Conservation (phyloP, 2,888 invertebrate genomes). For the Dorcus hopei region DNA sequence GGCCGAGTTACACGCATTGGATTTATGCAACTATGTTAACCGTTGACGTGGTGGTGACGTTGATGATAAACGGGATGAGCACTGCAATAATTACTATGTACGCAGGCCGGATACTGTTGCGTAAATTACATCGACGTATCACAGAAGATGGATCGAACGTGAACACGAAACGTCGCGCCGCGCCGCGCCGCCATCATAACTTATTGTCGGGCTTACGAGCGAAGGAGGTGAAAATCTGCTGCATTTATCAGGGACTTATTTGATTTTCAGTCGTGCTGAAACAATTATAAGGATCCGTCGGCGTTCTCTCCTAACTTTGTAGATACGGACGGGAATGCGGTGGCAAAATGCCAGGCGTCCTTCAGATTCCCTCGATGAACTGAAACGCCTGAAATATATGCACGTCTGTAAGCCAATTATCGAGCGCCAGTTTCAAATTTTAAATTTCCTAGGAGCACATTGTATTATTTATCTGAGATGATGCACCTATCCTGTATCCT, state of each 20-base stretch:
- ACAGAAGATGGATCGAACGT: no score
- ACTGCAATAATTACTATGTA: no score
- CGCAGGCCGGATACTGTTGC: no score
- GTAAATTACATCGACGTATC: no score
- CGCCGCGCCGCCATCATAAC: no score
- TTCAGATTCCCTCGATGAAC: not conserved
- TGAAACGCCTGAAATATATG: slow-evolving; percentile 1
- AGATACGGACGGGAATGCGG: not conserved
- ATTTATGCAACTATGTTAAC: no score
- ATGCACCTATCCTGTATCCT: no score
- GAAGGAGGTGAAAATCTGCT: not conserved
- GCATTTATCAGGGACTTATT: slow-evolving; percentile 13
- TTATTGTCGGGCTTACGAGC: not conserved
- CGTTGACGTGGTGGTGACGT: no score
- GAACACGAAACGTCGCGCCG: no score
- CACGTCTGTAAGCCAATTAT: not conserved
- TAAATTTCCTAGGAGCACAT: not conserved
- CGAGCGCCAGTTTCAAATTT: not conserved
- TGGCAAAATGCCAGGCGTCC: not conserved
- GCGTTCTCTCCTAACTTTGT: not conserved
- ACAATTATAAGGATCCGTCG: slow-evolving; percentile 13
- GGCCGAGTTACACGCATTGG: no score
- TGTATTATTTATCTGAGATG: not conserved
- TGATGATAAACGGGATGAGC: no score
- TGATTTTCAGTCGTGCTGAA: slow-evolving; percentile 13